Conservation (phyloP, 2,797 vertebrate species). For the Halcyon chelicuti region DNA sequence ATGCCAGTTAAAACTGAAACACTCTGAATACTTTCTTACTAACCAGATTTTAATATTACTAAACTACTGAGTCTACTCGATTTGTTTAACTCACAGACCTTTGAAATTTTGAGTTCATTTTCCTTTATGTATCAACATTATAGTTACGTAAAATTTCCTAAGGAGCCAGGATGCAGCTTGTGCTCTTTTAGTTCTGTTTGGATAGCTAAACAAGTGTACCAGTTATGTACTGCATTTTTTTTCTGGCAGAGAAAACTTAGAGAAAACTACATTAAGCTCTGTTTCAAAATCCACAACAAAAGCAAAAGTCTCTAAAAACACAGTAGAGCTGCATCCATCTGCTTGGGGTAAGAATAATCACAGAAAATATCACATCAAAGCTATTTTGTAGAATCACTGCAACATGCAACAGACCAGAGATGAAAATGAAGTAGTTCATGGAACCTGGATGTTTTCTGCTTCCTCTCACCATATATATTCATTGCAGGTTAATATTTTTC, state of each 20-base stretch:
- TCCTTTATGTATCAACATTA: neutral
- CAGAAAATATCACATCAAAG: neutral
- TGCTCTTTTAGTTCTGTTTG: neutral
- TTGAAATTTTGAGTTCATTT: neutral
- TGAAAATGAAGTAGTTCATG: neutral
- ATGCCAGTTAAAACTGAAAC: neutral
- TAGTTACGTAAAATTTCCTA: neutral
- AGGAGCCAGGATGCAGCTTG: neutral
- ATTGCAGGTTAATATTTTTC: neutral
- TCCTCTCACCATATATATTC: neutral
- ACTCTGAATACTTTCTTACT: neutral
- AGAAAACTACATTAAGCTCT: neutral
- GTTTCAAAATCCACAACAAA: neutral
- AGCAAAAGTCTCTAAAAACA: neutral
- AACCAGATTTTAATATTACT: neutral
- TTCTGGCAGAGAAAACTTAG: neutral
- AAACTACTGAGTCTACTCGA: neutral
- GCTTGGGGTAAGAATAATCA: neutral
- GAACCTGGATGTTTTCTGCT: neutral
- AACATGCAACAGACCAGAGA: neutral
- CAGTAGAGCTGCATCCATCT: neutral
- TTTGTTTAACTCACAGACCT: neutral
- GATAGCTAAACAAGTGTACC: neutral
- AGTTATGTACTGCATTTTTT: neutral
- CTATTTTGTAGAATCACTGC: neutral